Evolutionary conservation across 2,888 invertebrate species (phyloP).

Genomic region (Pelosia muscerda): DNA sequence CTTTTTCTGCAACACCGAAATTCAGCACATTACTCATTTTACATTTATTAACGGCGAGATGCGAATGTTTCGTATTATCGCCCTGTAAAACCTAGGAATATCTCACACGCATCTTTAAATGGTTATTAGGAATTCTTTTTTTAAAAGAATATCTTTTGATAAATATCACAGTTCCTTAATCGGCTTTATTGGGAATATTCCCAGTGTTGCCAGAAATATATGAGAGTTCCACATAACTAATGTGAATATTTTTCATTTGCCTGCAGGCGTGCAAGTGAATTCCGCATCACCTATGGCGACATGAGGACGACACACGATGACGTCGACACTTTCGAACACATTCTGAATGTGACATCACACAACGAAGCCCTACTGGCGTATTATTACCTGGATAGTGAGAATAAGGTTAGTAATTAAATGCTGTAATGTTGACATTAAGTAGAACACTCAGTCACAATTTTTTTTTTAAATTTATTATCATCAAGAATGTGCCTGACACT

Average conservation of each 20-base stretch:
- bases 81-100: not conserved
- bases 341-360: constrained; percentile 92
- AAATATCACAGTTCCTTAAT: too few relatives aligned
- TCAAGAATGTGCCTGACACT: too few relatives aligned
- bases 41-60: too few relatives aligned
- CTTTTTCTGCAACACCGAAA: not conserved
- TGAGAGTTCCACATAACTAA: not conserved
- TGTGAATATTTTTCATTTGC: not conserved
- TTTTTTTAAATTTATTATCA: too few relatives aligned
- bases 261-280: constrained; percentile 76
- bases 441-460: too few relatives aligned
- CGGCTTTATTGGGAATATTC: too few relatives aligned
- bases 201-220: not conserved
- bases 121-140: too few relatives aligned
- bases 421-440: not conserved
- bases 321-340: constrained; percentile 90
- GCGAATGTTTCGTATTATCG: not conserved
- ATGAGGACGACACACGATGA: constrained; percentile 66
- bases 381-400: constrained; percentile 95
- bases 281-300: constrained; percentile 75
- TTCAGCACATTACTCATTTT: not conserved
- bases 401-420: constrained; percentile 87
- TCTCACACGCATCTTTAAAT: not conserved
- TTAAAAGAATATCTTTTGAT: too few relatives aligned
- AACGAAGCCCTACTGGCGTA: constrained; percentile 96